Evolutionary conservation across 2,888 invertebrate genomes (phyloP).

Genomic region (Acanthococcus lagerstroemiae): DNA sequence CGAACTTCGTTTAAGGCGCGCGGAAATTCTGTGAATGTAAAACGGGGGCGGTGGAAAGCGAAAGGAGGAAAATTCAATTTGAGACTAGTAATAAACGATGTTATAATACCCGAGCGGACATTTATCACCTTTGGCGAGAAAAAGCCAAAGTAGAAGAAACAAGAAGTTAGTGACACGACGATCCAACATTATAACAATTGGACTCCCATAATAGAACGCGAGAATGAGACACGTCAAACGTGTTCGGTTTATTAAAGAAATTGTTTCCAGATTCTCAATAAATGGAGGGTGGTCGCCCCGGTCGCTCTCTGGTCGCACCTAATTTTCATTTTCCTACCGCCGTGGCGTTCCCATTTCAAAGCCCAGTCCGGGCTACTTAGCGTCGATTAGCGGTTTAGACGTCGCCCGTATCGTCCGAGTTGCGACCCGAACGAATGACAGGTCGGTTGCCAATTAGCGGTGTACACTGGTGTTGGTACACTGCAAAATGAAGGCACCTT

Average conservation of each 20-base stretch:
- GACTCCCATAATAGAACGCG: slow-evolving; percentile 11
- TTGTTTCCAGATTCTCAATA: not conserved
- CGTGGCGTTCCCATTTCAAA: too few species aligned
- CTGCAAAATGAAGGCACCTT: too few species aligned
- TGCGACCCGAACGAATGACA: too few species aligned
- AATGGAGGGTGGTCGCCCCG: too few species aligned
- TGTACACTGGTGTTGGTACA: too few species aligned
- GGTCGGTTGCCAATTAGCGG: too few species aligned
- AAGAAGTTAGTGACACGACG: slow-evolving; percentile 24
- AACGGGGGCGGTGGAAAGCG: not conserved
- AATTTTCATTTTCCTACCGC: too few species aligned
- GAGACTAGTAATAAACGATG: slow-evolving; percentile 26
- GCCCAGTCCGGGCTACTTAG: too few species aligned
- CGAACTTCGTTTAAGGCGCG: not conserved
- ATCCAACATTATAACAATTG: slow-evolving; percentile 18
- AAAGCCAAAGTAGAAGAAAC: slow-evolving; percentile 22
- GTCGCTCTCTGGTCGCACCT: too few species aligned
- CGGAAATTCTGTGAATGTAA: not conserved
- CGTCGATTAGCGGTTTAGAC: too few species aligned
- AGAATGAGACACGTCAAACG: slow-evolving; percentile 19
- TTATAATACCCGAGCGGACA: slow-evolving; percentile 26
- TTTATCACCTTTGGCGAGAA: slow-evolving; percentile 23
- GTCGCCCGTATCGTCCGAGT: too few species aligned
- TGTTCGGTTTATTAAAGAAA: slow-evolving; percentile 25
- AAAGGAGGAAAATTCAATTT: not conserved